A percentile compares a stretch with the other conserved stretches of the same genome.
These are phyloP conservation scores for Mnemiopsis leidyi DNA, from an alignment of 37 sponge, comb jelly and placozoan species.

Conservation along the genomic window DNA sequence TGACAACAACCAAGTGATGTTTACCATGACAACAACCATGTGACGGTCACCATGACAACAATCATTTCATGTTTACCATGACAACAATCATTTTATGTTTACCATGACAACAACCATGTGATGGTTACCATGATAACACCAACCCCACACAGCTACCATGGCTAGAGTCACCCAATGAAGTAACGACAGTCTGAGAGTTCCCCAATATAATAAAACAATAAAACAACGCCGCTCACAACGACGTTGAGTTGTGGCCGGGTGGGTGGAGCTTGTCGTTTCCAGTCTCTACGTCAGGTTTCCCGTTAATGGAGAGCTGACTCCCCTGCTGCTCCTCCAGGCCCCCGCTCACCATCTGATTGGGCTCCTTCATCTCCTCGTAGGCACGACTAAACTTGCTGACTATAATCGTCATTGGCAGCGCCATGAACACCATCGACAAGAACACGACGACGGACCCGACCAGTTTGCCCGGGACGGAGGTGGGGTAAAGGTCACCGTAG, in stretches of 20 bases:
- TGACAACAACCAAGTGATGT: too few species aligned
- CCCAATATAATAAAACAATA: slow-evolving; percentile 3
- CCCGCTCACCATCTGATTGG: not conserved
- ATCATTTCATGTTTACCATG: too few species aligned
- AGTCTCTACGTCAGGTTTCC: slow-evolving; percentile 26
- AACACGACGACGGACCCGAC: slow-evolving; percentile 63
- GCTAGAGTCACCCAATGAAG: not conserved
- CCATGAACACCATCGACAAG: slow-evolving; percentile 65
- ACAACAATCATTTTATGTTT: too few species aligned
- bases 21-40: too few species aligned
- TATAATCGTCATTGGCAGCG: slow-evolving; percentile 60
- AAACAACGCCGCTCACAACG: not conserved
- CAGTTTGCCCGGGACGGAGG: slow-evolving; percentile 53
- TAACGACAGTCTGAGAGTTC: not conserved
- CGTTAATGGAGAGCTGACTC: slow-evolving; percentile 40
- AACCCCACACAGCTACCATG: not conserved
- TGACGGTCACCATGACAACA: too few species aligned
- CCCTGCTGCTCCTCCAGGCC: not conserved
- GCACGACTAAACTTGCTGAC: slow-evolving; percentile 64
- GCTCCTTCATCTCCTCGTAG: slow-evolving; percentile 66
- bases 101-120: too few species aligned
- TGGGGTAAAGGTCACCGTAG: slow-evolving; percentile 48
- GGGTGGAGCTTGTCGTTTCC: slow-evolving; percentile 9
- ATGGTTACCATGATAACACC: not conserved
- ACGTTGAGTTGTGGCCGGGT: not conserved